These are phyloP conservation scores for Bos javanicus DNA, from an alignment of 2,113 vertebrate species.

Conservation along the genomic window DNA sequence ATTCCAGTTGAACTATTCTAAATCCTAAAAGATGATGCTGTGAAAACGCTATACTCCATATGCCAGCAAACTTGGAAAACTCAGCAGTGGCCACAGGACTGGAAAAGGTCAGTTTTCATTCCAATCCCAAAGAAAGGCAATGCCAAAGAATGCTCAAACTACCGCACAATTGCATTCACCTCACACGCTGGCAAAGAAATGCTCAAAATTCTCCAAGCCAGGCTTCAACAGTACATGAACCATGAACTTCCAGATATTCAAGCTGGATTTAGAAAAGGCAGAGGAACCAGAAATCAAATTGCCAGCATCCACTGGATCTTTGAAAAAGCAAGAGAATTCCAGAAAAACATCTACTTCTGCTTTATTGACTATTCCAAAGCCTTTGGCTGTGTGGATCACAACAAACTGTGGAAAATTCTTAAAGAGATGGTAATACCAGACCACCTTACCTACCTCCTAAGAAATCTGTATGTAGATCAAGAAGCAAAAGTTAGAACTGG, in stretches of 20 bases:
- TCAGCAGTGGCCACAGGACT: background rate
- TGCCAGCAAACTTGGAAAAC: background rate
- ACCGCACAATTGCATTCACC: background rate
- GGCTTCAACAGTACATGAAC: background rate
- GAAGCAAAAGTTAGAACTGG: background rate
- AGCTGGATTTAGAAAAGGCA: background rate
- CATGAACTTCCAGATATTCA: background rate
- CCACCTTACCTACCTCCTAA: background rate
- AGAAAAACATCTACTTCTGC: background rate
- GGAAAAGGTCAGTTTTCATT: background rate
- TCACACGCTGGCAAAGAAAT: background rate
- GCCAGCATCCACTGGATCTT: background rate
- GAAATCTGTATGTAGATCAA: background rate
- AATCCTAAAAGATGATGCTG: background rate
- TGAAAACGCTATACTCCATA: background rate
- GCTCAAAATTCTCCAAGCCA: background rate
- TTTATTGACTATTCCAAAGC: background rate
- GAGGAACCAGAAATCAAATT: background rate
- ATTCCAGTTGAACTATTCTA: background rate
- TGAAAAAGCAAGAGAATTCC: background rate
- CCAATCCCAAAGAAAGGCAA: background rate
- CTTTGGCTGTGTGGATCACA: background rate
- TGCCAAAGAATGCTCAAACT: background rate
- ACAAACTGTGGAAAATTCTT: background rate
- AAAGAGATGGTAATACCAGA: background rate